Evolutionary conservation across 2,888 invertebrate species (phyloP).

Genomic region (Tipula vernalis): DNA sequence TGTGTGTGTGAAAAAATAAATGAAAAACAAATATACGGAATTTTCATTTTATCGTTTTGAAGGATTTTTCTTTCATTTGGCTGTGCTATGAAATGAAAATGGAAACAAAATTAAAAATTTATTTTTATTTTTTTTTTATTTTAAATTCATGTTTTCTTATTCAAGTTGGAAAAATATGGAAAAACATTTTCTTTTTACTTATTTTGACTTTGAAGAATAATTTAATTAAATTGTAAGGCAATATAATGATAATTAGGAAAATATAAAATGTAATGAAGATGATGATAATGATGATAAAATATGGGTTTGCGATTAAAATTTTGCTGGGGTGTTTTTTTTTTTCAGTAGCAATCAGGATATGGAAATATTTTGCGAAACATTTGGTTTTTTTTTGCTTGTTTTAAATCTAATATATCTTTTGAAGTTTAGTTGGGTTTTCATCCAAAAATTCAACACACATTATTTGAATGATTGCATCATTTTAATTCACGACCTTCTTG

Average conservation of each 20-base stretch:
- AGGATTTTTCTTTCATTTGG: not conserved
- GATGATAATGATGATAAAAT: not conserved
- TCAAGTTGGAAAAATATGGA: not conserved
- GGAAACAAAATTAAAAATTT: not conserved
- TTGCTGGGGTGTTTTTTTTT: too few species aligned
- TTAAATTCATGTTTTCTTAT: not conserved
- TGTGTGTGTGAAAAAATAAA: not conserved
- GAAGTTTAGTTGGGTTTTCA: too few species aligned
- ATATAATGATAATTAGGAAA: not conserved
- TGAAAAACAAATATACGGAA: not conserved
- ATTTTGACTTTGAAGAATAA: not conserved
- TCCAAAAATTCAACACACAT: too few species aligned
- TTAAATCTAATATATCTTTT: not conserved
- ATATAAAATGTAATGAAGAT: not conserved
- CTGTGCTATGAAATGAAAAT: not conserved
- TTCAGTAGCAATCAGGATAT: not conserved
- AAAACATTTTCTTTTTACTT: not conserved
- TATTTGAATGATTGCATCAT: too few species aligned
- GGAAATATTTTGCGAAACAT: too few species aligned
- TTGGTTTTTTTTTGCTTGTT: too few species aligned
- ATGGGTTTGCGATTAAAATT: too few species aligned
- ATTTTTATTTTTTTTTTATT: not conserved
- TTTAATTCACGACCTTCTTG: too few species aligned
- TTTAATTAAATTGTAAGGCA: not conserved
- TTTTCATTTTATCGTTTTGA: not conserved